phyloP scores from a whole-genome alignment of 2,113 vertebrate genomes.

The Sylvietta virens region DNA sequence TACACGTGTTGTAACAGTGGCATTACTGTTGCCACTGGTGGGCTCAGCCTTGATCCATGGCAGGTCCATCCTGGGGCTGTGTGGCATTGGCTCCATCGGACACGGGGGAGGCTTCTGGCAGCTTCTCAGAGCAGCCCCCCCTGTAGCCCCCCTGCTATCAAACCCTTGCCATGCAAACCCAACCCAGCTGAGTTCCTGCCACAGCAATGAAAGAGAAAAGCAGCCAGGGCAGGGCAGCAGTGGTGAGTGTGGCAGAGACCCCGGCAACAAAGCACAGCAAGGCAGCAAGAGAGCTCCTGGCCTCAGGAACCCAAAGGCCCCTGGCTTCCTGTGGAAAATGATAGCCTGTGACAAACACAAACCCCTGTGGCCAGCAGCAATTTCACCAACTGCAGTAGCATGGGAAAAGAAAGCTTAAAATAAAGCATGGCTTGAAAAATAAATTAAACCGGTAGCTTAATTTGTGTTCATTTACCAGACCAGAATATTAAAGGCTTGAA shows the following conservation, averaged over 20 bases:
- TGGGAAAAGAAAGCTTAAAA: neutral
- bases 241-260: neutral
- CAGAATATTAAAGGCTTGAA: neutral
- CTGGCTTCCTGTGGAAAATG: neutral
- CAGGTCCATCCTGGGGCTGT: neutral
- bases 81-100: rapidly evolving
- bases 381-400: neutral
- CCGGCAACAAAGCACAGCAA: rapidly evolving
- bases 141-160: too few relatives aligned
- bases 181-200: rapidly evolving
- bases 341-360: neutral
- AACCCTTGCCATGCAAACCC: neutral
- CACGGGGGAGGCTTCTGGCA: neutral
- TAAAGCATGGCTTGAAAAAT: neutral
- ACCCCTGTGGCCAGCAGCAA: neutral
- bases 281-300: neutral
- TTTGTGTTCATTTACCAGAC: neutral
- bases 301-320: neutral
- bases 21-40: too few relatives aligned
- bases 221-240: neutral
- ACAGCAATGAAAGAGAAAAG: neutral
- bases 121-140: neutral
- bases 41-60: neutral
- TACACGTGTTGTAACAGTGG: too few relatives aligned
- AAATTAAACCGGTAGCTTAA: neutral